A percentile compares a stretch with the other conserved stretches of the same genome.
Evolutionary conservation across 1,140 invertebrate species (phyloP).

Genomic region (Galendromus occidentalis): DNA sequence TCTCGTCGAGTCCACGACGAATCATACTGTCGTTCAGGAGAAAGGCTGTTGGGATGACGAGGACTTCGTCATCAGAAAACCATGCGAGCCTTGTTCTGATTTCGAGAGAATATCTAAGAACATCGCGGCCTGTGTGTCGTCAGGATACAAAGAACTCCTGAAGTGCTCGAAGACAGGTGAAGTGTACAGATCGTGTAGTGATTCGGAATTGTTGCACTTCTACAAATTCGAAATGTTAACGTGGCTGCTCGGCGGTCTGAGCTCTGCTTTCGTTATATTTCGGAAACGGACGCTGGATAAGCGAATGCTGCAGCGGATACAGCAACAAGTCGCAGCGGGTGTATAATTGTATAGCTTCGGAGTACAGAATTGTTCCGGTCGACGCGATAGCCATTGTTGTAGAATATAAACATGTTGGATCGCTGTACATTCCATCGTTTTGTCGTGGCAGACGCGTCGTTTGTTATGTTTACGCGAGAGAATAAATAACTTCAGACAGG

Average conservation of each 20-base stretch:
- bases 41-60: conserved; percentile 21
- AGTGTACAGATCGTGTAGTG: conserved; percentile 39
- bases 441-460: too few species aligned
- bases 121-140: conserved; percentile 43
- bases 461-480: too few species aligned
- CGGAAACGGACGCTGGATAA: conserved; percentile 38
- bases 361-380: too few species aligned
- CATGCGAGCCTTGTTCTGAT: conserved; percentile 44
- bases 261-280: conserved; percentile 34
- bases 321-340: conserved; percentile 35
- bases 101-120: conserved; percentile 35
- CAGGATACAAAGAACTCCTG: conserved; percentile 46
- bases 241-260: conserved; percentile 42
- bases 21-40: conserved; percentile 11
- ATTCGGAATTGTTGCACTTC: conserved; percentile 38
- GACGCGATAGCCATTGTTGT: too few species aligned
- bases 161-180: conserved; percentile 45
- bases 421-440: too few species aligned
- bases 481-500: too few species aligned
- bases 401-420: too few species aligned
- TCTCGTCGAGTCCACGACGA: not conserved
- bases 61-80: conserved; percentile 18
- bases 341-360: conserved; percentile 11
- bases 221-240: conserved; percentile 60
- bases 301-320: conserved; percentile 37